Percentiles rank a stretch among this genome's conserved stretches.
Conservation (phyloP, 2,797 vertebrate genomes). For the Uromys caudimaculatus region DNA sequence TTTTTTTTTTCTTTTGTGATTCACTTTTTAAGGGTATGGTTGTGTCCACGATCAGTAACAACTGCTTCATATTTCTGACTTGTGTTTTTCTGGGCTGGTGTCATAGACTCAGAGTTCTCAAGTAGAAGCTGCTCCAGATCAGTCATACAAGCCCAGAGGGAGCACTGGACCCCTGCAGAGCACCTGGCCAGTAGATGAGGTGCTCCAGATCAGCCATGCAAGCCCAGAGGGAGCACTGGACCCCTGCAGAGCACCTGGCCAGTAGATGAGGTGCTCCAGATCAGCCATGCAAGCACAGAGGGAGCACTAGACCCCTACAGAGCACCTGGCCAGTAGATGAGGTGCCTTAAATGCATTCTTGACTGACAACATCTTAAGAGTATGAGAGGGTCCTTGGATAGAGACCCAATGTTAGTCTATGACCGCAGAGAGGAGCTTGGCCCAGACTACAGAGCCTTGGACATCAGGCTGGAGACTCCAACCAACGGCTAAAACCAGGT, state of each 20-base stretch:
- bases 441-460: background rate
- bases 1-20: background rate
- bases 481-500: background rate
- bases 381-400: background rate
- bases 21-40: background rate
- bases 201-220: too few relatives aligned
- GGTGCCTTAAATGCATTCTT: background rate
- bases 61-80: background rate
- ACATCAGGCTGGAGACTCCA: background rate
- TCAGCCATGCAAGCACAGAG: background rate
- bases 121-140: background rate
- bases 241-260: background rate
- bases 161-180: background rate
- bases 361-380: background rate
- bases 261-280: background rate
- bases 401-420: too few relatives aligned
- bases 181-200: background rate
- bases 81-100: background rate
- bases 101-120: background rate
- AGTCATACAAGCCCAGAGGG: background rate
- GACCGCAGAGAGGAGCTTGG: background rate
- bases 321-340: background rate
- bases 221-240: background rate
- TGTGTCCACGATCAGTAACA: background rate
- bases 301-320: background rate